These are phyloP conservation scores for Cryptocheilus praepositus DNA, from an alignment of 2,888 invertebrate genomes.

Conservation along the genomic window DNA sequence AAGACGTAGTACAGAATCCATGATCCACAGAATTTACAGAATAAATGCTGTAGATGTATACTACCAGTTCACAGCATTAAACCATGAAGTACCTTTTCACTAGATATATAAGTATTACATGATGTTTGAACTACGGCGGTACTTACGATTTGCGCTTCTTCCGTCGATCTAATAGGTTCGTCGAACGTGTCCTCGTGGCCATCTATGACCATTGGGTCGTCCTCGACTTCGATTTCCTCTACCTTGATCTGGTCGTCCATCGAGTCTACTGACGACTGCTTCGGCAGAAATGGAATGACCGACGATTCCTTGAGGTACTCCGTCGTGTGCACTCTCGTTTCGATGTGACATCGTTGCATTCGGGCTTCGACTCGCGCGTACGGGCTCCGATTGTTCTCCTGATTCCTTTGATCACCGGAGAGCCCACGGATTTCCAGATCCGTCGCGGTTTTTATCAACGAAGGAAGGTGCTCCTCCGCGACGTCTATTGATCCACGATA, in stretches of 20 bases:
- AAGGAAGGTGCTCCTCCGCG: conserved; percentile 79
- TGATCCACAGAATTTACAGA: too few relatives aligned
- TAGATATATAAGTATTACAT: too few relatives aligned
- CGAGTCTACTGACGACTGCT: conserved; percentile 55
- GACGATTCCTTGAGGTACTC: conserved; percentile 54
- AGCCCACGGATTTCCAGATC: conserved; percentile 82
- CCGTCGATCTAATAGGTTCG: conserved; percentile 41
- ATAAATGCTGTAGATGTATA: too few relatives aligned
- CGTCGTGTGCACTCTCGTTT: conserved; percentile 58
- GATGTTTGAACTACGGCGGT: neutral
- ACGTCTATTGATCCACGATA: conserved; percentile 84
- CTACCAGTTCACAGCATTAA: too few relatives aligned
- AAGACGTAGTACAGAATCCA: too few relatives aligned
- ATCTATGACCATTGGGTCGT: conserved; percentile 71
- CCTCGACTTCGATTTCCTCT: conserved; percentile 70
- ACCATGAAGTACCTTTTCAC: too few relatives aligned
- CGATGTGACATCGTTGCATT: conserved; percentile 61
- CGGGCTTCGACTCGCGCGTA: conserved; percentile 74
- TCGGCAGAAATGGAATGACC: conserved; percentile 56
- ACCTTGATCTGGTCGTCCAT: conserved; percentile 63
- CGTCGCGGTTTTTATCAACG: conserved; percentile 81
- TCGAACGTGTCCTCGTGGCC: conserved; percentile 65
- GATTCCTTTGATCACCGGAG: conserved; percentile 79
- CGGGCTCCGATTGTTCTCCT: conserved; percentile 77
- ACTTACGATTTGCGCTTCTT: conserved; percentile 52